phyloP scores from a whole-genome alignment of 2,797 vertebrate species.

The Chiropotes sagulatus region DNA sequence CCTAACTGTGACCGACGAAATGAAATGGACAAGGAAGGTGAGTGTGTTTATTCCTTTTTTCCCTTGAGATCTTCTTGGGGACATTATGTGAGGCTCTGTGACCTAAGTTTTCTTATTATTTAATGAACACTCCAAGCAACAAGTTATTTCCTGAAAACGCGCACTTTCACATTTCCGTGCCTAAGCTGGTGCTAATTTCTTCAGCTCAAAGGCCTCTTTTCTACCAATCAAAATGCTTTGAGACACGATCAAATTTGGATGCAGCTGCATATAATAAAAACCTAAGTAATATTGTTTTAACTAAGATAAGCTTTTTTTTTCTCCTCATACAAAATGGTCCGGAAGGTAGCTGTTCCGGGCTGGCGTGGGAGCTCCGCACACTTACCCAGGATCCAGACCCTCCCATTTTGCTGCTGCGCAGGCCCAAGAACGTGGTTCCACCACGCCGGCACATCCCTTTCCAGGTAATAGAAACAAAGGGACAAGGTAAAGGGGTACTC shows the following conservation, averaged over 20 bases:
- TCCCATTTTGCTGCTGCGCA: background rate
- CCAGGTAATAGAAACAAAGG: background rate
- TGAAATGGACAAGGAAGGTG: conserved; percentile 6
- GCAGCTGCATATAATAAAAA: background rate
- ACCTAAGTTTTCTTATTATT: background rate
- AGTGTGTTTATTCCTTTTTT: background rate
- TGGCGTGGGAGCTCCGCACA: background rate
- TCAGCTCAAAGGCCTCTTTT: background rate
- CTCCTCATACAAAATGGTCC: background rate
- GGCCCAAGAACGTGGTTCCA: background rate
- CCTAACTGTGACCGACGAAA: conserved; percentile 51
- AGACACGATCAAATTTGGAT: conserved; percentile 12
- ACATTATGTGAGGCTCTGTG: background rate
- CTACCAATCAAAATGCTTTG: conserved; percentile 4
- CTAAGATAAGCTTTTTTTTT: background rate
- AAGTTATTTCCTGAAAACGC: background rate
- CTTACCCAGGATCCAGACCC: background rate
- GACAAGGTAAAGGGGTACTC: background rate
- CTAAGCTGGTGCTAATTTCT: background rate
- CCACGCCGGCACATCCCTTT: background rate
- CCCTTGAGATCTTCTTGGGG: background rate
- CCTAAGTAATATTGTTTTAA: background rate
- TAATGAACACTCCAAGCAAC: background rate
- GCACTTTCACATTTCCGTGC: background rate
- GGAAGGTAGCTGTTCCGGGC: background rate